A percentile compares a stretch with the other conserved stretches of the same genome.
Conservation (phyloP, 2,797 vertebrate species). For the Enteromius paludinosus region DNA sequence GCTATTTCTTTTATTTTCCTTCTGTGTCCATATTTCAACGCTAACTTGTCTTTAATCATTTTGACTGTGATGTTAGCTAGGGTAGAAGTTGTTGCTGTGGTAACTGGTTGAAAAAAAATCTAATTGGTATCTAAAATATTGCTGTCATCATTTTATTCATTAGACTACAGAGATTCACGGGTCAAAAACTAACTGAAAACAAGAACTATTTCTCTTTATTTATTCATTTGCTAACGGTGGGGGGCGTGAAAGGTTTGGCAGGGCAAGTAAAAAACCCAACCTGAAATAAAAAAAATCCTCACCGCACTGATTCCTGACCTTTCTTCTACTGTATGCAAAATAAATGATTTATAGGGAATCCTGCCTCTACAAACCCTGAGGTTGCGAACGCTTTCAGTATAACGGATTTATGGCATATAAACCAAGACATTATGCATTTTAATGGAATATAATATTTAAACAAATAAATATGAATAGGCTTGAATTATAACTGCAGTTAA, state of each 20-base stretch:
- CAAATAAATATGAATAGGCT: slow-evolving; percentile 10
- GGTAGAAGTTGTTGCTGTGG: not conserved
- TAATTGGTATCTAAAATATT: not conserved
- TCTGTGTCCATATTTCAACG: not conserved
- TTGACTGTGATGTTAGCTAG: not conserved
- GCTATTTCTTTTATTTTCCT: not conserved
- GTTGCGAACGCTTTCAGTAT: not conserved
- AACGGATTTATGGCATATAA: not conserved
- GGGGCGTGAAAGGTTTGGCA: no score
- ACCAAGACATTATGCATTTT: not conserved
- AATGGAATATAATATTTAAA: not conserved
- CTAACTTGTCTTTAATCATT: not conserved
- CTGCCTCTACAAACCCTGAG: not conserved
- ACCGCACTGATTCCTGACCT: not conserved
- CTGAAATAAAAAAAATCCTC: not conserved
- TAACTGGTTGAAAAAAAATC: no score
- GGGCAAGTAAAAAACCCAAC: not conserved
- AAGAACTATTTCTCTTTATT: not conserved
- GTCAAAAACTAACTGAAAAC: not conserved
- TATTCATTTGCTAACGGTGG: not conserved
- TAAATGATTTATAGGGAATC: not conserved
- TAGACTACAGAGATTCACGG: not conserved
- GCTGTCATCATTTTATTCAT: not conserved
- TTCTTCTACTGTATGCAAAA: not conserved
- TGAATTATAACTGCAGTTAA: not conserved